Evolutionary conservation across 2,888 invertebrate genomes (phyloP).

Genomic region (Aporophyla nigra): DNA sequence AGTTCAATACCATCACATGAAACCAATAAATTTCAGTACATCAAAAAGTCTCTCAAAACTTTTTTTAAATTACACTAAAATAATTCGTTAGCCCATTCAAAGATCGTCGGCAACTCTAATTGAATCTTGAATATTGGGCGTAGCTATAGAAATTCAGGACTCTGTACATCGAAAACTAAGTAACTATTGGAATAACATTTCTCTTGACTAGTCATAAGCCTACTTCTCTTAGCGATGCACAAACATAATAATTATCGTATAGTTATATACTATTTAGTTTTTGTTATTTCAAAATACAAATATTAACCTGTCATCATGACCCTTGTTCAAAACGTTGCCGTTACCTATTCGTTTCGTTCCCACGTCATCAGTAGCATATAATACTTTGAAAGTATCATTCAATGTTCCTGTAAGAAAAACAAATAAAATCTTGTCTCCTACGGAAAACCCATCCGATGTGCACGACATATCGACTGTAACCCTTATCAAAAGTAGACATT

Average conservation of each 20-base stretch:
- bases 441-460: slow-evolving; percentile 67
- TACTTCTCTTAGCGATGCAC: neutral
- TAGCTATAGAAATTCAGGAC: neutral
- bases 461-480: slow-evolving; percentile 77
- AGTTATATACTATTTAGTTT: neutral
- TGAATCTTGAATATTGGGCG: neutral
- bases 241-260: neutral
- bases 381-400: slow-evolving; percentile 27
- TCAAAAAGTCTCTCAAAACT: neutral
- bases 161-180: neutral
- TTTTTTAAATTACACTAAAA: neutral
- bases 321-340: slow-evolving; percentile 29
- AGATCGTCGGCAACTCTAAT: neutral
- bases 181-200: neutral
- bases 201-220: neutral
- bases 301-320: neutral
- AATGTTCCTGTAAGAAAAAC: slow-evolving; percentile 45
- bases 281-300: neutral
- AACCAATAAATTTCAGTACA: neutral
- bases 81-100: too few relatives aligned
- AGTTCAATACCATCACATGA: neutral
- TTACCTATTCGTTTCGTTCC: neutral
- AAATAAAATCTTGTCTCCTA: slow-evolving; percentile 72
- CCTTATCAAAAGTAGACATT: slow-evolving; percentile 84
- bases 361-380: slow-evolving; percentile 20